Base-by-base conservation (phyloP, 1,140 invertebrate genomes). In the Cyrtorhinus lividipennis region DNA sequence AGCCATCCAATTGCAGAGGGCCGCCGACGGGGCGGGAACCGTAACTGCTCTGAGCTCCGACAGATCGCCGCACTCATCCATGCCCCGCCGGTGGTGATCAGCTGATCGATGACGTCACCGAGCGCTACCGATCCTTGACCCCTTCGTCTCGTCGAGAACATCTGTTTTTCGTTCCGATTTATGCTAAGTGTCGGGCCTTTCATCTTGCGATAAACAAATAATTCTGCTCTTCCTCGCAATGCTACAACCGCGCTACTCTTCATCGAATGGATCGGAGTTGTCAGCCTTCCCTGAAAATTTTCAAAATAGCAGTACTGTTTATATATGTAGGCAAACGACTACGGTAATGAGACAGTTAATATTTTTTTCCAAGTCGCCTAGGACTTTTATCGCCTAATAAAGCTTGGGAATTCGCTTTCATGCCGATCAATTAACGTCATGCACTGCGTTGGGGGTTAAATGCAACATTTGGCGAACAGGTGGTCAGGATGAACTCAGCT, bases 401-500 rank as follows among this genome's bases (percentile, higher is more conserved):
- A 38, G 30, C 5, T 15, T 15, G 15, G 15, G 15, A 38, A 5
- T 38, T 15, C 5, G 15, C 5, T 8, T 5, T 8, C 30, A 15
- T 5, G 15, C 30, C 15, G 5, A 38, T 8, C 30, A 15, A 38
- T 38, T 38, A 15, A 38, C 15, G 30, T 38, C 30, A 38, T 38
- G 5, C 30, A 8, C 30, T 5, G 30, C 30, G 48, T 53, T 3
- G 48, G 26, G 24, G 24, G 58, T 27, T 59, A 18, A 58, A 18
- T 24, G 24, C 12, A 59, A 59, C 58, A 59, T 59, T 59, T 59
- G 58, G 58, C 58, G 58, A 59, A 59, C 58, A 59, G 58, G 58
- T 59, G 58, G 58, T 59, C 58, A 27, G 24, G 26, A 15, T 26
- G 25, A 22, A 26, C 59, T 38, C 30, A 58, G n/a, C 58, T n/a